These are phyloP conservation scores for Mamestra brassicae DNA, from an alignment of 2,888 invertebrate species.

Conservation along the genomic window DNA sequence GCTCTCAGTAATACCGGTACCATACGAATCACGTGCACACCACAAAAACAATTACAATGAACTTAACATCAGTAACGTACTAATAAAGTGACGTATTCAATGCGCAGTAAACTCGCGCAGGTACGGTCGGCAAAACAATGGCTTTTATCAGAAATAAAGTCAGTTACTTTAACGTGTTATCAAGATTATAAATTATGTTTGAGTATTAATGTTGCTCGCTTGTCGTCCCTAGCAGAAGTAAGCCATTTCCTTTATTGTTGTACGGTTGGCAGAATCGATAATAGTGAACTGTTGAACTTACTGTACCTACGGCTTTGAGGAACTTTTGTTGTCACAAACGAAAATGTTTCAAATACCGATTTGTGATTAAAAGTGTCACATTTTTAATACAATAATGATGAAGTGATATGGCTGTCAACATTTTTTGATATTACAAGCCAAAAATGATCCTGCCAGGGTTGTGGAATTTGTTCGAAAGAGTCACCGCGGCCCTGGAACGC, in stretches of 20 bases:
- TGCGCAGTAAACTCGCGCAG: slow-evolving; percentile 70
- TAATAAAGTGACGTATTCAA: slow-evolving; percentile 74
- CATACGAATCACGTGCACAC: slow-evolving; percentile 52
- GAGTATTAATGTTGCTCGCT: slow-evolving; percentile 50
- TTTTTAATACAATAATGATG: no score
- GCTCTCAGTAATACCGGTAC: slow-evolving; percentile 39
- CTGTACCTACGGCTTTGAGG: no score
- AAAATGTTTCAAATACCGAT: no score
- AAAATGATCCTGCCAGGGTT: no score
- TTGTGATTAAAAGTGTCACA: no score
- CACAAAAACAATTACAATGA: slow-evolving; percentile 76
- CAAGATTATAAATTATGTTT: slow-evolving; percentile 64
- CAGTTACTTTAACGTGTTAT: slow-evolving; percentile 58
- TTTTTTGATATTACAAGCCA: not conserved
- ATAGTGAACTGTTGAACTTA: not conserved
- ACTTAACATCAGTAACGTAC: slow-evolving; percentile 72
- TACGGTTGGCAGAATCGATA: slow-evolving; percentile 44
- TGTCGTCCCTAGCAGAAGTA: slow-evolving; percentile 52
- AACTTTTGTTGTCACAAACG: no score
- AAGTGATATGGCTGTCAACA: not conserved
- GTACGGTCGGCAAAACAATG: slow-evolving; percentile 65
- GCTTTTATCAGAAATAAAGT: slow-evolving; percentile 60
- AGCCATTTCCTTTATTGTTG: slow-evolving; percentile 51
- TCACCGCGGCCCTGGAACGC: no score
- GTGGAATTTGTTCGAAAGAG: no score